Percentiles rank a stretch among this genome's conserved stretches.
phyloP scores from a whole-genome alignment of 2,797 vertebrate genomes.

The Poeciliopsis infans region DNA sequence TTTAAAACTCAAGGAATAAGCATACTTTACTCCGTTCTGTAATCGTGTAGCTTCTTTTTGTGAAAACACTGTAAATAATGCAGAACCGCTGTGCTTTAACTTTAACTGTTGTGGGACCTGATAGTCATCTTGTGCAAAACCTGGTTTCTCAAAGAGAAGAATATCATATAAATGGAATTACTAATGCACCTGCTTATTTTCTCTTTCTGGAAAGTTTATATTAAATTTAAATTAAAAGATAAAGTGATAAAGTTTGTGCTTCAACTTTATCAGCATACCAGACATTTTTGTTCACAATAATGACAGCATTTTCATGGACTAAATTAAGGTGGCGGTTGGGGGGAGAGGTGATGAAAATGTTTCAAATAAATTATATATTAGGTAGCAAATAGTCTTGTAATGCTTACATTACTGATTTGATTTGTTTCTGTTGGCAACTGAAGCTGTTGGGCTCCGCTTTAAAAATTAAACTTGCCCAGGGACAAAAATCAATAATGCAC shows the following conservation, averaged over 20 bases:
- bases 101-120: constrained; percentile 1
- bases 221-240: background rate
- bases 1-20: background rate
- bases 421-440: constrained; percentile 7
- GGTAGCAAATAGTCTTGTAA: background rate
- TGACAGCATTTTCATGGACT: background rate
- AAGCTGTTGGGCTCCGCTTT: background rate
- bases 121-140: constrained; percentile 59
- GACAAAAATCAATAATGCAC: constrained; percentile 44
- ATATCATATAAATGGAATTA: constrained; percentile 11
- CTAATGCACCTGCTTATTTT: background rate
- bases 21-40: background rate
- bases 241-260: background rate
- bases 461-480: constrained; percentile 19
- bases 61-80: background rate
- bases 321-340: background rate
- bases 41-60: background rate
- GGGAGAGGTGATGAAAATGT: background rate
- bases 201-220: background rate
- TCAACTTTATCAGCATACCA: background rate
- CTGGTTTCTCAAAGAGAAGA: constrained; percentile 42
- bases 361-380: background rate
- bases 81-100: background rate
- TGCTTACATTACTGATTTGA: constrained; percentile 5
- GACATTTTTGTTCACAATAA: background rate